Conservation (phyloP, 2,113 vertebrate genomes). For the Microcebus jonahi region DNA sequence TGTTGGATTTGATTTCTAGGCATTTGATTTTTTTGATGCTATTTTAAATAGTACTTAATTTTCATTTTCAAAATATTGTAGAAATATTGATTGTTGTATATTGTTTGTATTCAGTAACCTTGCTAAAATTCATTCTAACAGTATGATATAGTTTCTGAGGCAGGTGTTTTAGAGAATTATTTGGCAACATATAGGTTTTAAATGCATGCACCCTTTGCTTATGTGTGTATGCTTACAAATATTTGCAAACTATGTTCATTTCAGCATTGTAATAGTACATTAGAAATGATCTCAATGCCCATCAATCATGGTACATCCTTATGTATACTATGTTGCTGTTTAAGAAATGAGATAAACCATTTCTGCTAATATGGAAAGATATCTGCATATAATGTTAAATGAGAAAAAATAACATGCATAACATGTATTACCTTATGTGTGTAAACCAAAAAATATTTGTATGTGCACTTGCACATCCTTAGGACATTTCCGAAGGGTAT, state of each 20-base stretch:
- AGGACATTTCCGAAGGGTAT: background rate
- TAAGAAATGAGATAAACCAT: background rate
- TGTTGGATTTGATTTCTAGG: background rate
- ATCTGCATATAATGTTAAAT: background rate
- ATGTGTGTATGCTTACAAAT: background rate
- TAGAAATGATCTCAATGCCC: conserved; percentile 22
- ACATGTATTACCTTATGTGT: background rate
- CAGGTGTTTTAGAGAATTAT: background rate
- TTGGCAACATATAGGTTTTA: background rate
- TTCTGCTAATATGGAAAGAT: background rate
- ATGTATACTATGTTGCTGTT: background rate
- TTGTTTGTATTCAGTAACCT: background rate
- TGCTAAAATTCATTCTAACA: background rate
- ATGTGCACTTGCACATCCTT: background rate
- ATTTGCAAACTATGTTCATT: background rate
- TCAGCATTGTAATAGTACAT: background rate
- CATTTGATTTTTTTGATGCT: background rate
- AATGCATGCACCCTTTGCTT: background rate
- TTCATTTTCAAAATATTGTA: background rate
- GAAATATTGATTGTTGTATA: background rate
- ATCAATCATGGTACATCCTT: background rate
- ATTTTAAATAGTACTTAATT: background rate
- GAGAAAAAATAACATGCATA: background rate
- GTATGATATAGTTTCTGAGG: background rate
- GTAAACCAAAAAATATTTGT: background rate